A percentile compares a stretch with the other conserved stretches of the same genome.
Evolutionary conservation across 2,113 vertebrate genomes (phyloP).

Genomic region (Talpa occidentalis): DNA sequence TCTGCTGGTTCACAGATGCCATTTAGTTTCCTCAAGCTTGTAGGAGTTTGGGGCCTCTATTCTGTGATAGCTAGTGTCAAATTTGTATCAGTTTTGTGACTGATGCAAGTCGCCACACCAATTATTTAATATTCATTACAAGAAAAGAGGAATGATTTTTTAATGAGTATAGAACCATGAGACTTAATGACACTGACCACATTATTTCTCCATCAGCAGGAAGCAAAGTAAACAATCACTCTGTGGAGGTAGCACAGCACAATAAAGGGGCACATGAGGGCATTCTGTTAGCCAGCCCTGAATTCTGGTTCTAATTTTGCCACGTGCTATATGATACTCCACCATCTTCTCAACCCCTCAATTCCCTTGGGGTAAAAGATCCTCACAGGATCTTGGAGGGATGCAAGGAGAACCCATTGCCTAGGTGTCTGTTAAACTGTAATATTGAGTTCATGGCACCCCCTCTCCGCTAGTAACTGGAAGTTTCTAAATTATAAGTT

Average conservation of each 20-base stretch:
- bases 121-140: background rate
- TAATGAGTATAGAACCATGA: background rate
- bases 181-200: background rate
- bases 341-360: background rate
- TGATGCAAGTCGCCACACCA: background rate
- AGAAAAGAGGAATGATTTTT: background rate
- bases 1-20: background rate
- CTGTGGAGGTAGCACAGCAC: rapidly evolving
- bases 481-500: background rate
- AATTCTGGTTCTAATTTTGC: background rate
- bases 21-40: background rate
- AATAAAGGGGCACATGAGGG: background rate
- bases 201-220: background rate
- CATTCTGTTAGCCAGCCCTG: background rate
- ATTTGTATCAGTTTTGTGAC: background rate
- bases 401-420: no score
- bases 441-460: background rate
- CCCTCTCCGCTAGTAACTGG: background rate
- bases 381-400: background rate
- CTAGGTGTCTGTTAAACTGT: background rate
- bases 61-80: background rate
- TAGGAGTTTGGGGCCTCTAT: background rate
- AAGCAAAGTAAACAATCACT: background rate
- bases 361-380: background rate
- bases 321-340: background rate